Evolutionary conservation across 2,113 vertebrate genomes (phyloP), one percentile per base, ranked within the genome.

Genomic region (Marmota monax): DNA sequence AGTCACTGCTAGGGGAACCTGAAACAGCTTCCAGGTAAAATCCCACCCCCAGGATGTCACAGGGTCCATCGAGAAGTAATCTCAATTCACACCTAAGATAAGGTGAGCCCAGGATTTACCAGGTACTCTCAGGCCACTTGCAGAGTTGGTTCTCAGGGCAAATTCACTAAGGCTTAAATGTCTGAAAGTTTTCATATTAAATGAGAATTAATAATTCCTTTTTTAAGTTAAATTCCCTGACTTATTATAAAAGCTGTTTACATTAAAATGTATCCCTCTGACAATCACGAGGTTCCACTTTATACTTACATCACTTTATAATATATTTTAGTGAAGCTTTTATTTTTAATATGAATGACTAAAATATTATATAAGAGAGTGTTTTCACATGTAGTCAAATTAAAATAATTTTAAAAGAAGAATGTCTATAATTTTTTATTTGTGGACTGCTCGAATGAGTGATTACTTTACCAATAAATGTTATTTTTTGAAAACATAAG

Each of bases 311-410:
- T 94, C 90, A 95, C n/a, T 96, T 97, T 72, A 84, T 87, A 65
- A 96, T 32, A 94, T 97, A 39, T 98, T 95, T 84, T 84, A 53
- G 32, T 82, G 86, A 93, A 34, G 34, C 37, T 90, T 96, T 89
- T 78, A 94, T 98, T 87, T 98, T 39, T 97, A 97, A 94, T 93
- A 89, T 78, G 97, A 98, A 92, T 96, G 89, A 48, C n/a, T 84
- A 89, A 78, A 72, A 98, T 98, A 98, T 84, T 87, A 78, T 84
- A 51, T 65, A 76, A 65, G 86, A 96, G 61, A 85, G 87, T 95
- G 56, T 23, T 29, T 42, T 90, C 89, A 90, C 25, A 96, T 93
- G 97, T 79, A 88, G 95, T 42, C 20, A 97, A 90, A 96, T 84
- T 84, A 42, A 51, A 86, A 85, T 89, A 96, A 97, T 97, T 97